Evolutionary conservation across 2,888 invertebrate genomes (phyloP).

Genomic region (Leptinotarsa haldemani): DNA sequence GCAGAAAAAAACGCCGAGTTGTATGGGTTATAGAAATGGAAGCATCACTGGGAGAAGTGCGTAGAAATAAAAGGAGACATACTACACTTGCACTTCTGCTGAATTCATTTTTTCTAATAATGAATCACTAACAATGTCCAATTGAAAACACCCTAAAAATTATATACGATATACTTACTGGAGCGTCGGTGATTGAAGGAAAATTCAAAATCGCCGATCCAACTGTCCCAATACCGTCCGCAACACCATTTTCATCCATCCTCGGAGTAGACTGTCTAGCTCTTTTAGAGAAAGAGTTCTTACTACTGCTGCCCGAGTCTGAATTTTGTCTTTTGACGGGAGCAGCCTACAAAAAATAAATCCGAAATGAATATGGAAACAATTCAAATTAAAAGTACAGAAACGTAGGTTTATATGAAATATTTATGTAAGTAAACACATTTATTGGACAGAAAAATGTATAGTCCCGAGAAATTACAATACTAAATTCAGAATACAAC

Average conservation of each 20-base stretch:
- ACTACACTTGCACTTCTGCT: background rate
- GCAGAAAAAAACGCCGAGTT: too few relatives aligned
- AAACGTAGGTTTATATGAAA: too few relatives aligned
- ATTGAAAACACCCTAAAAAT: too few relatives aligned
- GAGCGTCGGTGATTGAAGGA: conserved; percentile 75
- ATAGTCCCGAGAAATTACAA: too few relatives aligned
- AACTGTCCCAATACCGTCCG: conserved; percentile 54
- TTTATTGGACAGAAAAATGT: too few relatives aligned
- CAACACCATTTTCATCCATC: conserved; percentile 67
- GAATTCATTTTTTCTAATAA: background rate
- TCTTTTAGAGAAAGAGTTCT: conserved; percentile 66
- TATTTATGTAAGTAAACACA: too few relatives aligned
- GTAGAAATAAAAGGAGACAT: too few relatives aligned
- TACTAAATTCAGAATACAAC: too few relatives aligned
- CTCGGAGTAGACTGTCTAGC: conserved; percentile 61
- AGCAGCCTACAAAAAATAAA: conserved; percentile 38
- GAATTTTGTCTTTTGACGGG: conserved; percentile 41
- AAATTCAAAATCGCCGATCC: conserved; percentile 71
- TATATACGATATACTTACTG: conserved; percentile 70
- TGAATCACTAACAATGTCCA: background rate
- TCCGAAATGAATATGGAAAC: background rate
- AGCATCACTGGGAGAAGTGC: too few relatives aligned
- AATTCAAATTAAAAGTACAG: background rate
- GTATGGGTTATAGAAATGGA: too few relatives aligned
- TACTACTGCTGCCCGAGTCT: conserved; percentile 38